These are phyloP conservation scores for Drosophila mulleri DNA, from an alignment of 2,888 invertebrate genomes.

Conservation along the genomic window DNA sequence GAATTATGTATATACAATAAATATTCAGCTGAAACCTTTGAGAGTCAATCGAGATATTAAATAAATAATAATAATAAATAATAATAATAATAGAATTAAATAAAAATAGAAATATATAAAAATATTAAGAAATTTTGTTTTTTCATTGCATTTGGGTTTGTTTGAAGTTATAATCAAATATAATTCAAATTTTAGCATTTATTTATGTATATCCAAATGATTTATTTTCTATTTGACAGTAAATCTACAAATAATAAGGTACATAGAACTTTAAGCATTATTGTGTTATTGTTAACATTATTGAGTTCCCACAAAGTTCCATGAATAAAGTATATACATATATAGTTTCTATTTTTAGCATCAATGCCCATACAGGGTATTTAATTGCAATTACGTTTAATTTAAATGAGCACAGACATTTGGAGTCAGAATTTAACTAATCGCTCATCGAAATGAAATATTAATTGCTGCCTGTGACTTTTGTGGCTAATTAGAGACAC, in stretches of 20 bases:
- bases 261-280: not conserved
- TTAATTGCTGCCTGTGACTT: conserved; percentile 38
- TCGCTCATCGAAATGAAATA: conserved; percentile 28
- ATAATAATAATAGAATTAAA: too few relatives aligned
- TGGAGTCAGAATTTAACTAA: conserved; percentile 13
- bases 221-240: not conserved
- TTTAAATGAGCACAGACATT: conserved; percentile 17
- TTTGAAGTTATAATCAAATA: too few relatives aligned
- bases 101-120: too few relatives aligned
- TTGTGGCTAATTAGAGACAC: conserved; percentile 44
- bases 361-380: not conserved
- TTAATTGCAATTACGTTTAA: conserved; percentile 10
- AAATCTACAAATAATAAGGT: not conserved
- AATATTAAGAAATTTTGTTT: too few relatives aligned
- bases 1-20: too few relatives aligned
- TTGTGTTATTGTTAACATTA: not conserved
- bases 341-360: not conserved
- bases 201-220: not conserved
- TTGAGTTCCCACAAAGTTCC: not conserved
- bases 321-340: not conserved
- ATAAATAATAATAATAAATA: too few relatives aligned
- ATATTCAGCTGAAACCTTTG: too few relatives aligned
- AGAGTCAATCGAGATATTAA: too few relatives aligned
- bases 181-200: too few relatives aligned
- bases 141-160: too few relatives aligned